Conservation (phyloP, 2,888 invertebrate genomes). For the Zootermopsis nevadensis region DNA sequence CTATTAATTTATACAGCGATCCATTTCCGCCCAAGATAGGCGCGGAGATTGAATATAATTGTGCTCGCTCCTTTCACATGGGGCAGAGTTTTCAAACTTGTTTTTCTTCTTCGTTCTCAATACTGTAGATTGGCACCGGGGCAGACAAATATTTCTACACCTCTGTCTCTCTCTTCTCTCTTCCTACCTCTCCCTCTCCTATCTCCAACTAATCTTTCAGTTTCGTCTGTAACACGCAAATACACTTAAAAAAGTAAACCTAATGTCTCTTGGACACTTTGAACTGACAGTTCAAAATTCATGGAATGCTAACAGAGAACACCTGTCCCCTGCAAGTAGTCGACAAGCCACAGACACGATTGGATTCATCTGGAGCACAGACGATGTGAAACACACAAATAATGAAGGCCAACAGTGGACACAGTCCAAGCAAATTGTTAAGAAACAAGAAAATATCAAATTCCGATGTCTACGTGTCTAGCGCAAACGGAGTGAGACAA, state of each 20-base stretch:
- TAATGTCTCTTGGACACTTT: slow-evolving; percentile 23
- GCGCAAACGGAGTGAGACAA: no score
- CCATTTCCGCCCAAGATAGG: slow-evolving; percentile 28
- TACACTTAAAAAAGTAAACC: slow-evolving; percentile 23
- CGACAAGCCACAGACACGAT: neutral
- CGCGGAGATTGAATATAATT: slow-evolving; percentile 16
- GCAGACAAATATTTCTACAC: neutral
- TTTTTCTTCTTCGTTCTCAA: neutral
- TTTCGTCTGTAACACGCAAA: slow-evolving; percentile 31
- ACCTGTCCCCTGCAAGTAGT: neutral
- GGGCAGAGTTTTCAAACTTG: neutral
- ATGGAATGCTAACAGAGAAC: slow-evolving; percentile 27
- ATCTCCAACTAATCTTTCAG: slow-evolving; percentile 34
- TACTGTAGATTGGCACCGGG: neutral
- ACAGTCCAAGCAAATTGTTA: neutral
- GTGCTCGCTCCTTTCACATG: neutral
- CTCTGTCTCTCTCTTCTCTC: neutral
- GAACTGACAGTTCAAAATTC: slow-evolving; percentile 32
- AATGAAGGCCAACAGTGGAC: neutral
- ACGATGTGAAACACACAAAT: neutral
- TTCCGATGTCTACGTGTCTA: neutral
- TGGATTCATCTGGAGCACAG: neutral
- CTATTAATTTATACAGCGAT: slow-evolving; percentile 15
- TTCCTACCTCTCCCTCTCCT: neutral
- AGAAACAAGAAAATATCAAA: neutral